Evolutionary conservation across 2,113 vertebrate species (phyloP).

Genomic region (Lipophrys pholis): DNA sequence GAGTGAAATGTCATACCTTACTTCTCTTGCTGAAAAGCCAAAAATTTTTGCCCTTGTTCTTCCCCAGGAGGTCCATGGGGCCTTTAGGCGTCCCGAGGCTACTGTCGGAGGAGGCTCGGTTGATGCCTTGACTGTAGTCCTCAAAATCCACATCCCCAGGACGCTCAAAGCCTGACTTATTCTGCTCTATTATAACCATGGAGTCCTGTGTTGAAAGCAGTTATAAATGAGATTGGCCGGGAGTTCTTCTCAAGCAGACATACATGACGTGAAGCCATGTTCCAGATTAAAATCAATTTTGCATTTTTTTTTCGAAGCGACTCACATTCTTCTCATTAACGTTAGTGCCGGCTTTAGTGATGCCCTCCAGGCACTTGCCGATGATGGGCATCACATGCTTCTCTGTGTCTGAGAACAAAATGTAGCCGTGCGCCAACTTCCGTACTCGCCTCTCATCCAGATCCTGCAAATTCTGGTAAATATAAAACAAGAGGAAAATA

Average conservation of each 20-base stretch:
- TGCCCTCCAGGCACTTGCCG: constrained; percentile 92
- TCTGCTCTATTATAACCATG: constrained; percentile 87
- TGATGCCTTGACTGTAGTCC: constrained; percentile 92
- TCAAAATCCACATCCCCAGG: constrained; percentile 91
- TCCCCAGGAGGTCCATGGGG: constrained; percentile 83
- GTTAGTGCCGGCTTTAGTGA: constrained; percentile 86
- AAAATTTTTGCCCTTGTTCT: constrained; percentile 86
- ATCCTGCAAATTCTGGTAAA: constrained; percentile 87
- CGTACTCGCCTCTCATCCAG: constrained; percentile 87
- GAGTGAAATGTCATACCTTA: constrained; percentile 84
- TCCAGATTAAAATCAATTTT: constrained; percentile 16
- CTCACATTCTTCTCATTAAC: constrained; percentile 89
- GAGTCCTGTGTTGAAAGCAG: constrained; percentile 83
- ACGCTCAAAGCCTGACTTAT: constrained; percentile 92
- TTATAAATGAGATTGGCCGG: constrained; percentile 7
- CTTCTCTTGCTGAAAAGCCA: constrained; percentile 91
- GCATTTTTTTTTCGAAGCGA: constrained; percentile 15
- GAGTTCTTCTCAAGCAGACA: constrained; percentile 20
- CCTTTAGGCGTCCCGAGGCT: constrained; percentile 88
- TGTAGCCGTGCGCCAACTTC: constrained; percentile 85
- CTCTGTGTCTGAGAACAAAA: constrained; percentile 87
- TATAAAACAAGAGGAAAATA: constrained; percentile 18
- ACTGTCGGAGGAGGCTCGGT: constrained; percentile 88
- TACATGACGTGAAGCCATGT: neutral
- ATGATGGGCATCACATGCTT: constrained; percentile 91